phyloP scores from a whole-genome alignment of 2,797 vertebrate species.

The Channallabes apus region DNA sequence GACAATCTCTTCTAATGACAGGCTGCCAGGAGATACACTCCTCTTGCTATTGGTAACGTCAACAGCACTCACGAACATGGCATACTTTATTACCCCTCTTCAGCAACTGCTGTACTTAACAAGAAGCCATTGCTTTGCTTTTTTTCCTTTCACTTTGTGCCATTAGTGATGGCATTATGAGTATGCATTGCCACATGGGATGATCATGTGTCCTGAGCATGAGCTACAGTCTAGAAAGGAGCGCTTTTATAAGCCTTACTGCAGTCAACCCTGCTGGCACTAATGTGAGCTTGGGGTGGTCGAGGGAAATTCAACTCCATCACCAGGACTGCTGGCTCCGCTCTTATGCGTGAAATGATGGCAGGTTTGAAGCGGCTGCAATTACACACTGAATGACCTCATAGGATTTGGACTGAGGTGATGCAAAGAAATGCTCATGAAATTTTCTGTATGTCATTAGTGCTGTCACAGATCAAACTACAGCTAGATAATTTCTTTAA shows the following conservation, averaged over 20 bases:
- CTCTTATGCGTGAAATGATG: constrained; percentile 56
- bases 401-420: constrained; percentile 42
- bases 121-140: constrained; percentile 31
- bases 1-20: constrained; percentile 51
- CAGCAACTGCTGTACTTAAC: constrained; percentile 54
- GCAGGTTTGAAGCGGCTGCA: constrained; percentile 47
- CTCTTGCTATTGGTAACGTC: constrained; percentile 49
- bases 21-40: constrained; percentile 51
- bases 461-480: constrained; percentile 1
- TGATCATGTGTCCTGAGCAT: constrained; percentile 54
- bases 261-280: constrained; percentile 43
- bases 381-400: constrained; percentile 57
- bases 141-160: constrained; percentile 43
- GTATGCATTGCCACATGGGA: constrained; percentile 38
- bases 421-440: constrained; percentile 36
- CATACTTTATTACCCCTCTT: constrained; percentile 49
- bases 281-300: constrained; percentile 48
- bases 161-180: constrained; percentile 56
- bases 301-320: constrained; percentile 54
- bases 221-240: constrained; percentile 29
- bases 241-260: constrained; percentile 43
- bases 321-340: constrained; percentile 54
- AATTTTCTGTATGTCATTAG: constrained; percentile 26
- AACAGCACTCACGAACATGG: constrained; percentile 48
- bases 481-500: background rate